Conservation (phyloP, 1,140 invertebrate species). For the Scaptodrosophila lebanonensis region DNA sequence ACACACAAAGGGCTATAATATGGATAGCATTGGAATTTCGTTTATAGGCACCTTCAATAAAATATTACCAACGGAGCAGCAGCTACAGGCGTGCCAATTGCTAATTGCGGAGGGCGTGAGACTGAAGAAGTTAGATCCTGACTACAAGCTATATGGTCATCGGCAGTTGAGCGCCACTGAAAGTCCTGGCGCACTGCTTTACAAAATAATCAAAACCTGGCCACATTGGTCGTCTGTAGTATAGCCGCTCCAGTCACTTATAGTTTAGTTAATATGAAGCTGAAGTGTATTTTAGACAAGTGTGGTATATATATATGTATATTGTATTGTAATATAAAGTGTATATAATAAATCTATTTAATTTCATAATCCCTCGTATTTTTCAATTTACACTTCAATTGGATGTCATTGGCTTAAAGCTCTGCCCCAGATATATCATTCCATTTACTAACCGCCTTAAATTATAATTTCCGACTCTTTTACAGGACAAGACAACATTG, state of each 20-base stretch:
- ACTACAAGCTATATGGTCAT: conserved; percentile 82
- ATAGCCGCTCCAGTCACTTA: too few species aligned
- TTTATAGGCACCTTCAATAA: conserved; percentile 84
- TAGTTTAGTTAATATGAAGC: too few species aligned
- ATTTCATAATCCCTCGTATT: too few species aligned
- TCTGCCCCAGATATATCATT: too few species aligned
- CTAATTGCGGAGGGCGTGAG: conserved; percentile 82
- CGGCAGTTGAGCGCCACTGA: conserved; percentile 80
- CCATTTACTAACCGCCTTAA: not conserved
- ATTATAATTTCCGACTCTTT: not conserved
- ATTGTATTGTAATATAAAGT: too few species aligned
- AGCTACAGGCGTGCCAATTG: conserved; percentile 80
- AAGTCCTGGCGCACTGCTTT: conserved; percentile 82
- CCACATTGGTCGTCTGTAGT: conserved; percentile 77
- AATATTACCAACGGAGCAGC: conserved; percentile 78
- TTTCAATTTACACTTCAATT: too few species aligned
- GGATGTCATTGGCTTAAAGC: too few species aligned
- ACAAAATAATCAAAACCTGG: conserved; percentile 80
- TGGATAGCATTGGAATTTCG: conserved; percentile 80
- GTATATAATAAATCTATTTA: too few species aligned
- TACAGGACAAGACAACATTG: conserved; percentile 56
- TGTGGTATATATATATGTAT: too few species aligned
- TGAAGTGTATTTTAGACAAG: too few species aligned
- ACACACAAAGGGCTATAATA: conserved; percentile 83
- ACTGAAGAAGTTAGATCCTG: conserved; percentile 77